A percentile compares a stretch with the other conserved stretches of the same genome.
phyloP scores from a whole-genome alignment of 2,797 vertebrate genomes.

The Spheniscus humboldti region DNA sequence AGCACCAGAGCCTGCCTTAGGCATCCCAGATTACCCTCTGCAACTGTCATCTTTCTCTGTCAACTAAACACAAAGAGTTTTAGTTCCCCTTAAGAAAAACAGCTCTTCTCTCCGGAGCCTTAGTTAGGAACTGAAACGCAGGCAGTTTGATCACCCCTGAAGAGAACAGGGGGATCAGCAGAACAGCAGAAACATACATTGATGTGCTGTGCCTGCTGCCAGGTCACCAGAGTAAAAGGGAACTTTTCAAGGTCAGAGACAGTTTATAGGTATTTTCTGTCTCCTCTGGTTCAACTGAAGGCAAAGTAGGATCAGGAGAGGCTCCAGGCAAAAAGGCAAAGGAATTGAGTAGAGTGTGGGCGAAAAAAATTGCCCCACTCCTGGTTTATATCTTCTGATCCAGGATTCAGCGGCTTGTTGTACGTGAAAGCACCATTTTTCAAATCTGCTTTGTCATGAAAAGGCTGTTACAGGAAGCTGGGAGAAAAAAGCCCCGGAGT shows the following conservation, averaged over 20 bases:
- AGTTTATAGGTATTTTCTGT: neutral
- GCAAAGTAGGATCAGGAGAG: neutral
- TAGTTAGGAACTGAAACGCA: neutral
- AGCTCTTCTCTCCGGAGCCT: neutral
- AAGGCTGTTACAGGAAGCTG: neutral
- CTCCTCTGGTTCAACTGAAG: neutral
- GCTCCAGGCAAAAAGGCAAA: neutral
- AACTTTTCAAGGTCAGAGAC: constrained; percentile 3
- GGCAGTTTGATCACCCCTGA: neutral
- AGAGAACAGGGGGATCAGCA: neutral
- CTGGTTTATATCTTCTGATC: neutral
- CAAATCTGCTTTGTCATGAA: neutral
- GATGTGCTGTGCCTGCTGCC: neutral
- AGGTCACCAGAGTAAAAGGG: neutral
- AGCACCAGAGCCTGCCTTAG: neutral
- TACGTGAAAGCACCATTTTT: neutral
- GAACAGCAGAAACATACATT: neutral
- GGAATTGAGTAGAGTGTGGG: neutral
- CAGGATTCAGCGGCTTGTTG: neutral
- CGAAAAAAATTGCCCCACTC: neutral
- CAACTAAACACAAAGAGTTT: neutral
- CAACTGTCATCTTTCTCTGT: neutral
- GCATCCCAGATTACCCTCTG: neutral
- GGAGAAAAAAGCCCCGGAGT: neutral
- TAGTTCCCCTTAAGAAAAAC: neutral